Conservation (phyloP, 2,113 vertebrate species). For the Syrrhaptes paradoxus region DNA sequence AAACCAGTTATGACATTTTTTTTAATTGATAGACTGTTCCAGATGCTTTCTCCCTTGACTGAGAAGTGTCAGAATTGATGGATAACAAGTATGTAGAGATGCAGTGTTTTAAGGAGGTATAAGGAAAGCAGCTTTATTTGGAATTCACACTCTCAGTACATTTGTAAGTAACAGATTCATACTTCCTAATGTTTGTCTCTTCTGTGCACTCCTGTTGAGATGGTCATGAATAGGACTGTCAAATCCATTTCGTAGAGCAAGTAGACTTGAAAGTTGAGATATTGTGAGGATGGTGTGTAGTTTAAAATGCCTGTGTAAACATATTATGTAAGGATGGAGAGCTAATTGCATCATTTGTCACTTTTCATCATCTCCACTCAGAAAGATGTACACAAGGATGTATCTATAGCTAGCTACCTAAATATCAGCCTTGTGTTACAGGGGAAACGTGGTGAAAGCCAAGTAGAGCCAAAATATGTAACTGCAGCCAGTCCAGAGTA, state of each 20-base stretch:
- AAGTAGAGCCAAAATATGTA: background rate
- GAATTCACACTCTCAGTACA: slow-evolving; percentile 26
- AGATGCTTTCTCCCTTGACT: slow-evolving; percentile 43
- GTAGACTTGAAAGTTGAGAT: slow-evolving; percentile 23
- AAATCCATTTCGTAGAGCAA: slow-evolving; percentile 45
- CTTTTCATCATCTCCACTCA: slow-evolving; percentile 41
- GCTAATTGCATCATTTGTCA: slow-evolving; percentile 51
- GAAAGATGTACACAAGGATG: background rate
- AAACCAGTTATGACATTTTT: slow-evolving; percentile 15
- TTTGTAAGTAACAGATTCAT: slow-evolving; percentile 67
- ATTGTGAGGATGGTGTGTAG: slow-evolving; percentile 4
- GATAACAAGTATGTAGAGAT: slow-evolving; percentile 58
- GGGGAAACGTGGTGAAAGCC: background rate
- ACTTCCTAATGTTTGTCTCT: slow-evolving; percentile 62
- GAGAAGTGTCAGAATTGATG: slow-evolving; percentile 40
- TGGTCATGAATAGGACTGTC: slow-evolving; percentile 42
- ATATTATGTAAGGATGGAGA: slow-evolving; percentile 55
- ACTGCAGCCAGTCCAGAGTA: background rate
- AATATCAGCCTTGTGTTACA: background rate
- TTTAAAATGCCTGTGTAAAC: slow-evolving; percentile 59
- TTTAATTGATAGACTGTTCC: slow-evolving; percentile 32
- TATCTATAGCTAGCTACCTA: background rate
- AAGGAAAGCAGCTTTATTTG: slow-evolving; percentile 46
- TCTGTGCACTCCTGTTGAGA: slow-evolving; percentile 53
- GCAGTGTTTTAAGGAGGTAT: slow-evolving; percentile 40